phyloP scores from a whole-genome alignment of 2,888 invertebrate species.

The Cosmia pyralina region DNA sequence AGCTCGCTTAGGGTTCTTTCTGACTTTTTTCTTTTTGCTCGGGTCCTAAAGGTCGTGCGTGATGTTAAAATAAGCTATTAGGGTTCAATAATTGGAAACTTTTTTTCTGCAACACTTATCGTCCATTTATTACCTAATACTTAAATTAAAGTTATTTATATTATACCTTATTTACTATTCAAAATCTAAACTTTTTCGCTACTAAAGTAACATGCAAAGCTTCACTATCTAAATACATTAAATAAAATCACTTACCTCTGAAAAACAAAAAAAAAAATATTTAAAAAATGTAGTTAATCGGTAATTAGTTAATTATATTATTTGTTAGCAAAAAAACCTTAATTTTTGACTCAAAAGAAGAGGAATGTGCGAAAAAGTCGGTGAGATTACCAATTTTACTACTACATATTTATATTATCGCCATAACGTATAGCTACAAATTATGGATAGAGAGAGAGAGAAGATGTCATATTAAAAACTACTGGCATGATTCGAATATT shows the following conservation, averaged over 20 bases:
- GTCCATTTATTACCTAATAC: not conserved
- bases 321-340: slow-evolving; percentile 35
- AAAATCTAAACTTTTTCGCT: not conserved
- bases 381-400: slow-evolving; percentile 46
- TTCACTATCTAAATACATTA: slow-evolving; percentile 7
- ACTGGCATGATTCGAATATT: slow-evolving; percentile 36
- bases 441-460: slow-evolving; percentile 16
- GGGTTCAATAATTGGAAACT: too few relatives aligned
- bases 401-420: slow-evolving; percentile 7
- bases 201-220: slow-evolving; percentile 44
- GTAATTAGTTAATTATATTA: slow-evolving; percentile 16
- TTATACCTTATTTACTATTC: not conserved
- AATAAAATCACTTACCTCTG: slow-evolving; percentile 46
- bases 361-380: slow-evolving; percentile 89
- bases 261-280: slow-evolving; percentile 6
- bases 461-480: not conserved
- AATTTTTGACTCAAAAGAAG: slow-evolving; percentile 64
- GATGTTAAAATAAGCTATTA: too few relatives aligned
- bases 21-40: too few relatives aligned
- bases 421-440: slow-evolving; percentile 16
- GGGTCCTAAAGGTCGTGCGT: too few relatives aligned
- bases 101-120: not conserved
- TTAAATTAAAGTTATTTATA: too few relatives aligned
- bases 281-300: slow-evolving; percentile 14
- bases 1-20: too few relatives aligned